phyloP scores from a whole-genome alignment of 2,113 vertebrate species.

The Synchiropus splendidus region DNA sequence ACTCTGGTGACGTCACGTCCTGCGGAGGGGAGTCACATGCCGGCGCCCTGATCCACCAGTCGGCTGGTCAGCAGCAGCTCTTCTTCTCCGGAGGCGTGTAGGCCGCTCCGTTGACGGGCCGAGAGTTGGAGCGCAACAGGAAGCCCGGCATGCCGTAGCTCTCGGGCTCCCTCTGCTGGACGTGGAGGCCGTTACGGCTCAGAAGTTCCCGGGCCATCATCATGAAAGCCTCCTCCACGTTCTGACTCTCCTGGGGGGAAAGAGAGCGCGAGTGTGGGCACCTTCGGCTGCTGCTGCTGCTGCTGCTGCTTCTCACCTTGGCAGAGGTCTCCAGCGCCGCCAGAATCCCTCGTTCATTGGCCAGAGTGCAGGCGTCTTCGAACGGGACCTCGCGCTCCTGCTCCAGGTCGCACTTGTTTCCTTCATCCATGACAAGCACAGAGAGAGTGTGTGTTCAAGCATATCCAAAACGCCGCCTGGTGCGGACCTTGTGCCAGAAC shows the following conservation, averaged over 20 bases:
- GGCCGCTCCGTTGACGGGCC: slow-evolving; percentile 13
- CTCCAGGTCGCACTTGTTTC: slow-evolving; percentile 85
- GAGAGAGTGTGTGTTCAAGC: no score
- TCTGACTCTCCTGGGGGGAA: slow-evolving; percentile 42
- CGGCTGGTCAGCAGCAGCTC: slow-evolving; percentile 52
- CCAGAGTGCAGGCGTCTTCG: slow-evolving; percentile 78
- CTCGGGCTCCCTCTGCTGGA: slow-evolving; percentile 23
- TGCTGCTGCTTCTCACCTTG: slow-evolving; percentile 44
- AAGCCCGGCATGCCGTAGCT: slow-evolving; percentile 2
- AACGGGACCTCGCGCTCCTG: slow-evolving; percentile 77
- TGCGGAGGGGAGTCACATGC: no score
- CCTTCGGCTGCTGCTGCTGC: no score
- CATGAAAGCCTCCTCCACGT: slow-evolving; percentile 56
- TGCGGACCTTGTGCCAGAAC: no score
- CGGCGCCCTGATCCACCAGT: no score
- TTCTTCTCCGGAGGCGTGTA: slow-evolving; percentile 42
- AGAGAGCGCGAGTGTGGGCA: no score
- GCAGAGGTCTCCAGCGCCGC: slow-evolving; percentile 92
- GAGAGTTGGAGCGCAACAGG: slow-evolving; percentile 43
- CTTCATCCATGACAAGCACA: slow-evolving; percentile 50
- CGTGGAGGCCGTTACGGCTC: slow-evolving; percentile 41
- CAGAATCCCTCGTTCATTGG: slow-evolving; percentile 75
- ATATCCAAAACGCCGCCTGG: no score
- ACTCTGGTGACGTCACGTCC: no score
- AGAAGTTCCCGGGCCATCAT: slow-evolving; percentile 60